phyloP scores from a whole-genome alignment of 2,888 invertebrate genomes.

The Julus scanicus region DNA sequence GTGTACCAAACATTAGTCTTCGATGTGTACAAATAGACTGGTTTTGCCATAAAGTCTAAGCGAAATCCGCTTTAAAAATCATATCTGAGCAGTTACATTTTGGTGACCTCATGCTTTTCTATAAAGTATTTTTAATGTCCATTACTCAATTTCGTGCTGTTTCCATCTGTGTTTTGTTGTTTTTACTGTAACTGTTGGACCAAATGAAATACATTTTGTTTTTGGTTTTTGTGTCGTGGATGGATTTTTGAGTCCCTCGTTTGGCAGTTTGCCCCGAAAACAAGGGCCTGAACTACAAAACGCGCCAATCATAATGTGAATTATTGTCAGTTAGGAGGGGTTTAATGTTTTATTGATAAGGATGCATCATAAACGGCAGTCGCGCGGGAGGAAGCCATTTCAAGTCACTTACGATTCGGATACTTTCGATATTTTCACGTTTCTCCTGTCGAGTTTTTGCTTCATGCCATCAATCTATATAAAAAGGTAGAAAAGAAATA shows the following conservation, averaged over 20 bases:
- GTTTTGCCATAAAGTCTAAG: too few relatives aligned
- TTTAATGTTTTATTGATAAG: slow-evolving; percentile 31
- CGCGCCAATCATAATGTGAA: slow-evolving; percentile 10
- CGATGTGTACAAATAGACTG: too few relatives aligned
- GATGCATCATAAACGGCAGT: slow-evolving; percentile 24
- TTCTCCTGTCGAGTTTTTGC: slow-evolving; percentile 84
- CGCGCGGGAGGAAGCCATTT: background rate
- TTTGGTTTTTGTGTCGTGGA: background rate
- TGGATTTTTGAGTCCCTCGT: background rate
- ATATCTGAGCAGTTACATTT: too few relatives aligned
- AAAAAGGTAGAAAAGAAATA: slow-evolving; percentile 52
- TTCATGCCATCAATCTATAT: slow-evolving; percentile 76
- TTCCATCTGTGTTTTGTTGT: background rate
- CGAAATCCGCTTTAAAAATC: too few relatives aligned
- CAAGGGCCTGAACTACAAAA: background rate
- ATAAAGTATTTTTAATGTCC: background rate
- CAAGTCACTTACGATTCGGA: slow-evolving; percentile 81
- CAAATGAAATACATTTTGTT: slow-evolving; percentile 13
- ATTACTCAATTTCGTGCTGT: background rate
- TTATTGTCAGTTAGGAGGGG: slow-evolving; percentile 15
- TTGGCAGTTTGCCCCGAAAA: slow-evolving; percentile 1
- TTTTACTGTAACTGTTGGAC: background rate
- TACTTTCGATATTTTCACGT: slow-evolving; percentile 91
- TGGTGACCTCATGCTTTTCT: background rate
- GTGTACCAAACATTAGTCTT: too few relatives aligned